Percentiles rank a stretch among this genome's conserved stretches.
These are phyloP conservation scores for Mimumesa dahlbomi DNA, from an alignment of 2,888 invertebrate genomes.

Conservation along the genomic window DNA sequence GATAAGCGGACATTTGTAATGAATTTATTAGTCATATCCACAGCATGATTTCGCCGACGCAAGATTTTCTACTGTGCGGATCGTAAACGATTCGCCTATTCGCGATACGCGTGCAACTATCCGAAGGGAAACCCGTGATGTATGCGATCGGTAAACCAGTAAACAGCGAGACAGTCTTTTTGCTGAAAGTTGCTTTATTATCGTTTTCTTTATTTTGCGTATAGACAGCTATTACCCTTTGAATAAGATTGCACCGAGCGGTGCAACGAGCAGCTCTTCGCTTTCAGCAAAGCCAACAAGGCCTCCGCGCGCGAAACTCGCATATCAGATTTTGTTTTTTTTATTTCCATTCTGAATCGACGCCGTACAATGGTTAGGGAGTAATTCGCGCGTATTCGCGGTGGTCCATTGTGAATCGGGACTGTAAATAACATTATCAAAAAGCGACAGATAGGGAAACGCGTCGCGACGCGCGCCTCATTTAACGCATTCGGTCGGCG, in stretches of 20 bases:
- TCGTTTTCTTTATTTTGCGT: constrained; percentile 4
- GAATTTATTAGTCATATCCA: no score
- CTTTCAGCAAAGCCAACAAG: constrained; percentile 22
- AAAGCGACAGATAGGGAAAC: constrained; percentile 36
- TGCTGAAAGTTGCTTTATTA: constrained; percentile 7
- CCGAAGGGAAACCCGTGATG: no score
- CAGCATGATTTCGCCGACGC: no score
- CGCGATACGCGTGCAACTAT: no score
- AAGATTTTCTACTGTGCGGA: no score
- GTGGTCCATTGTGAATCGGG: constrained; percentile 44
- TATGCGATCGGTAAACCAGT: no score
- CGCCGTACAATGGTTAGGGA: constrained; percentile 18
- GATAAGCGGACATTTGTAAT: no score
- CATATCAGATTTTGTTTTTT: constrained; percentile 7
- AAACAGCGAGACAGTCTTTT: neutral
- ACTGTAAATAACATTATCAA: constrained; percentile 58
- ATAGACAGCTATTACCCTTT: constrained; percentile 30
- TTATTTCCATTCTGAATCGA: constrained; percentile 12
- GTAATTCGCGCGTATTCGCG: constrained; percentile 37
- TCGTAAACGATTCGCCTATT: no score
- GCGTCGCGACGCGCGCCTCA: constrained; percentile 53
- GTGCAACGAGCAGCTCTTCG: constrained; percentile 20
- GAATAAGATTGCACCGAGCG: neutral
- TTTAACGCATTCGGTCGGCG: constrained; percentile 54
- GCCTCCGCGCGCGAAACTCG: constrained; percentile 12